phyloP scores from a whole-genome alignment of 2,797 vertebrate species.

The Centropyge bicolor region DNA sequence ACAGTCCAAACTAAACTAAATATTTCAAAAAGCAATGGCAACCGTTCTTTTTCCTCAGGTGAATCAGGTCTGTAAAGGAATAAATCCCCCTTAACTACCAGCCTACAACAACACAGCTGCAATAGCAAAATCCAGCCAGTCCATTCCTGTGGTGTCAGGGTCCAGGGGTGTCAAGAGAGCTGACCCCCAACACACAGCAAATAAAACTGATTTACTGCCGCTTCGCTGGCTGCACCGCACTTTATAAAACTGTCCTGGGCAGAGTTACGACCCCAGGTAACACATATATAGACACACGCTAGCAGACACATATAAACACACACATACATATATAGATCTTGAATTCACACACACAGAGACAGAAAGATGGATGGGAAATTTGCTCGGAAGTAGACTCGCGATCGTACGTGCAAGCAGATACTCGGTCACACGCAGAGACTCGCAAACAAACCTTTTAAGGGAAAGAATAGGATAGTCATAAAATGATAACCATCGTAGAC shows the following conservation, averaged over 20 bases:
- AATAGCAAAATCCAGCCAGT: conserved; percentile 76
- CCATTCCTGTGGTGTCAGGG: conserved; percentile 77
- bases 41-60: conserved; percentile 68
- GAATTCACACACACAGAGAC: conserved; percentile 31
- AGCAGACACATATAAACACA: conserved; percentile 33
- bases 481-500: conserved; percentile 58
- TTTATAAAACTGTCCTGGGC: conserved; percentile 85
- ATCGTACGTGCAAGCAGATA: conserved; percentile 21
- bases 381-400: conserved; percentile 24
- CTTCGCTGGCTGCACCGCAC: conserved; percentile 76
- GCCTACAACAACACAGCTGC: conserved; percentile 82
- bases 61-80: conserved; percentile 62
- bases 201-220: conserved; percentile 86
- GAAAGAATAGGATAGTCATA: conserved; percentile 49
- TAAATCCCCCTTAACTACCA: conserved; percentile 69
- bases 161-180: conserved; percentile 81
- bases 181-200: conserved; percentile 83
- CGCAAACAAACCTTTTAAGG: conserved; percentile 67
- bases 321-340: conserved; percentile 6
- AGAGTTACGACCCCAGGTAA: conserved; percentile 81
- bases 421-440: conserved; percentile 37
- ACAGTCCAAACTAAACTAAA: conserved; percentile 54
- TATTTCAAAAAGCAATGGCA: conserved; percentile 41
- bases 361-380: conserved; percentile 50
- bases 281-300: conserved; percentile 65